A percentile compares a stretch with the other conserved stretches of the same genome.
phyloP scores from a whole-genome alignment of 2,797 vertebrate genomes.

The Anguilla marmorata region DNA sequence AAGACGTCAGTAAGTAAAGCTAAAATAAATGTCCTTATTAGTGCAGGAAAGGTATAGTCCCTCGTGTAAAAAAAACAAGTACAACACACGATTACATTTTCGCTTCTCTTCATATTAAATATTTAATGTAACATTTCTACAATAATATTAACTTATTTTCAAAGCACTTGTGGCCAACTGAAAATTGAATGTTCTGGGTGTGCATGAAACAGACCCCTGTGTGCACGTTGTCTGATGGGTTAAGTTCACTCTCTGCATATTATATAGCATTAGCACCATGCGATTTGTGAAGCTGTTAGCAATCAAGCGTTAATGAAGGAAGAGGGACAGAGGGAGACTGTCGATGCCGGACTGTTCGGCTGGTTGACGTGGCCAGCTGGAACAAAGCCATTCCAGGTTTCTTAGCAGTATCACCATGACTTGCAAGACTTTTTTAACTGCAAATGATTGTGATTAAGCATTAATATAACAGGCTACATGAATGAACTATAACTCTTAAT shows the following conservation, averaged over 20 bases:
- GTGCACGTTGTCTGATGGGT: neutral
- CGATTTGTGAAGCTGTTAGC: conserved; percentile 41
- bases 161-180: neutral
- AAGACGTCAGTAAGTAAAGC: neutral
- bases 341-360: neutral
- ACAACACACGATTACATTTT: neutral
- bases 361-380: neutral
- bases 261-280: conserved; percentile 36
- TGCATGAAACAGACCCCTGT: conserved; percentile 26
- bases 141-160: neutral
- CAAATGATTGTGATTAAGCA: neutral
- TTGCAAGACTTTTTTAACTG: neutral
- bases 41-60: no score
- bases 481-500: neutral
- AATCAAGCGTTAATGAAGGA: neutral
- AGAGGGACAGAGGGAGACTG: neutral
- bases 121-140: neutral
- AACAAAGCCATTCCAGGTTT: neutral
- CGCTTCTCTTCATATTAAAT: neutral
- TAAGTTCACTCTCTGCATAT: conserved; percentile 20
- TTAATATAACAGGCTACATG: neutral
- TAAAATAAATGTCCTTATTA: no score
- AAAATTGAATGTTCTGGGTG: conserved; percentile 31
- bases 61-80: neutral
- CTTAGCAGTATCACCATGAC: neutral